A percentile compares a stretch with the other conserved stretches of the same genome.
These are phyloP conservation scores for Tortrix viridana DNA, from an alignment of 2,888 invertebrate species.

Conservation along the genomic window DNA sequence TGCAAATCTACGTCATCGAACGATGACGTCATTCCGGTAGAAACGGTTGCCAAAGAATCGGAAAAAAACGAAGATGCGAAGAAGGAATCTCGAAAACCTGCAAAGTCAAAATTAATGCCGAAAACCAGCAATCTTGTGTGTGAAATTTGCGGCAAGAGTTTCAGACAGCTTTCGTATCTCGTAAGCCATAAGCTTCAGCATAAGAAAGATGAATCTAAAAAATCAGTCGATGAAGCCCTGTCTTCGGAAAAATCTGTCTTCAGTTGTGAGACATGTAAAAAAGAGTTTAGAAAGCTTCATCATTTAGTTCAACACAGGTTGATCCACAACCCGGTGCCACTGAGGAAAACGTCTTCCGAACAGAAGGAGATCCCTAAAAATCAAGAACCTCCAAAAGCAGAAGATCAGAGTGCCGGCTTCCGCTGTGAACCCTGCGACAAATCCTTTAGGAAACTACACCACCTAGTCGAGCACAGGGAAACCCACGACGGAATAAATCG, in stretches of 20 bases:
- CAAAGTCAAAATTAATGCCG: slow-evolving; percentile 50
- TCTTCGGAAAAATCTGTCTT: slow-evolving; percentile 57
- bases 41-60: slow-evolving; percentile 57
- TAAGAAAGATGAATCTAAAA: slow-evolving; percentile 62
- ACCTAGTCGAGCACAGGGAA: slow-evolving; percentile 79
- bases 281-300: slow-evolving; percentile 76
- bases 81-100: slow-evolving; percentile 51
- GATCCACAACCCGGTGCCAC: slow-evolving; percentile 64
- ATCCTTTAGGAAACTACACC: slow-evolving; percentile 79
- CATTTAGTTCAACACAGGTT: slow-evolving; percentile 78
- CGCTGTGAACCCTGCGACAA: slow-evolving; percentile 81
- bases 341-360: slow-evolving; percentile 69
- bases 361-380: slow-evolving; percentile 58
- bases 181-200: slow-evolving; percentile 73
- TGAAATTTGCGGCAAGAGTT: slow-evolving; percentile 77
- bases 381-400: slow-evolving; percentile 51
- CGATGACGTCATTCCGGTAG: slow-evolving; percentile 65
- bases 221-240: slow-evolving; percentile 48
- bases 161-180: slow-evolving; percentile 76
- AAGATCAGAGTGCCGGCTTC: slow-evolving; percentile 73
- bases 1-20: slow-evolving; percentile 50
- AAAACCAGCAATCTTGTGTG: slow-evolving; percentile 62
- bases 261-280: slow-evolving; percentile 76
- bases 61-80: slow-evolving; percentile 51
- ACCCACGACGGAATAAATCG: slow-evolving; percentile 76